Evolutionary conservation across 2,113 vertebrate genomes (phyloP), one percentile per base, ranked within the genome.

Genomic region (Seriola dumerili): DNA sequence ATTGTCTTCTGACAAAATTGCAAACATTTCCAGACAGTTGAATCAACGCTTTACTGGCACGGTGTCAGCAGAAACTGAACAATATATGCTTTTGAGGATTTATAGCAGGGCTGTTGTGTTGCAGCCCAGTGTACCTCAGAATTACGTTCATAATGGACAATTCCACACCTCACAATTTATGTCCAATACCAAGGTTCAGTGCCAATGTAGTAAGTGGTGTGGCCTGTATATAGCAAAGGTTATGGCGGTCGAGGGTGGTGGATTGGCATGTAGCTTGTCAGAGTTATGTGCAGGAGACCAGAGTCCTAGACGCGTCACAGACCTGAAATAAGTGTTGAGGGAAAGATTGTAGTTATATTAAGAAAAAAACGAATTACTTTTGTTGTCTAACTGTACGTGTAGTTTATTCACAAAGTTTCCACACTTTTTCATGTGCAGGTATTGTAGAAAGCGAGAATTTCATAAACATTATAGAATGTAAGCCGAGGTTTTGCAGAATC

Each of bases 51-150:
- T 50, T 7, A 10, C 6, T 46, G 77, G 72, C 36, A 70, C 3
- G 1, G 10, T 57, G 32, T 62, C 54, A 77, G 67, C 69, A 62
- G 50, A 76, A 55, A 46, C 25, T 11, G 16, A 46, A 19, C 55
- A 57, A 23, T 69, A 64, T 13, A 19, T n/a, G 50, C 23, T 64
- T 64, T 21, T 25, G 12, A 29, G 50, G 34, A 62, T 34, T 46
- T 67, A 71, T 54, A 46, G 44, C 42, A 34, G 9, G 25, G 19
- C 23, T 77, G 44, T 48, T 62, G 48, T 66, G n/a, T 17, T 61
- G 63, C 17, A 29, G 7, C 25, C 29, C 19, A 19, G 38, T 34
- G 32, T 54, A 6, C 36, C 21, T 5, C 42, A 38, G 34, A 38
- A 67, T 25, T n/a, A 44, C 0, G 0, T 46, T 13, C 50, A 61